These are phyloP conservation scores for Stratiomys singularior DNA, from an alignment of 2,888 invertebrate genomes.

Conservation along the genomic window DNA sequence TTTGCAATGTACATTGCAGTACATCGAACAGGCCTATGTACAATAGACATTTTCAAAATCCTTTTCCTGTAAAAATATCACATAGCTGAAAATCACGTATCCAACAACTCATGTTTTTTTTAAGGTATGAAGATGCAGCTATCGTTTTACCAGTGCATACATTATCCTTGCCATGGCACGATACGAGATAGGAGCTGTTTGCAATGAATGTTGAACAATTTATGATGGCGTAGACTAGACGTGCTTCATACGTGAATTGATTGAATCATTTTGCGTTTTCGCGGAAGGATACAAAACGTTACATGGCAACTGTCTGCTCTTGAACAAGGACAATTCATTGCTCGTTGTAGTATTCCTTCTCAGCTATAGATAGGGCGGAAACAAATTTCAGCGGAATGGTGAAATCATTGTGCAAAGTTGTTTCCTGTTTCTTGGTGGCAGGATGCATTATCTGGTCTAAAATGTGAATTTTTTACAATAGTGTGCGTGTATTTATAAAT, in stretches of 20 bases:
- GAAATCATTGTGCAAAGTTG: too few species aligned
- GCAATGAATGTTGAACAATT: not conserved
- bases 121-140: not conserved
- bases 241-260: not conserved
- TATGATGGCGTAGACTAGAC: conserved; percentile 10
- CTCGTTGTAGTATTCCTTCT: too few species aligned
- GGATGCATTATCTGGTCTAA: too few species aligned
- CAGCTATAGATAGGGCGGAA: not conserved
- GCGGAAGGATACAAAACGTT: not conserved
- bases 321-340: not conserved
- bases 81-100: too few species aligned
- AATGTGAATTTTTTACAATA: too few species aligned
- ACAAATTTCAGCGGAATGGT: not conserved
- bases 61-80: too few species aligned
- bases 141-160: not conserved
- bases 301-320: not conserved
- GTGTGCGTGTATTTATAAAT: too few species aligned
- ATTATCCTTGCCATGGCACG: not conserved
- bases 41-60: too few species aligned
- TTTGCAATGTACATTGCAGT: too few species aligned
- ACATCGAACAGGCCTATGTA: too few species aligned
- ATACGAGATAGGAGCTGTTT: conserved; percentile 16
- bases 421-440: too few species aligned
- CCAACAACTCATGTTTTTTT: too few species aligned
- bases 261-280: conserved; percentile 4